phyloP scores from a whole-genome alignment of 2,797 vertebrate species.

The Emydoidea blandingii region DNA sequence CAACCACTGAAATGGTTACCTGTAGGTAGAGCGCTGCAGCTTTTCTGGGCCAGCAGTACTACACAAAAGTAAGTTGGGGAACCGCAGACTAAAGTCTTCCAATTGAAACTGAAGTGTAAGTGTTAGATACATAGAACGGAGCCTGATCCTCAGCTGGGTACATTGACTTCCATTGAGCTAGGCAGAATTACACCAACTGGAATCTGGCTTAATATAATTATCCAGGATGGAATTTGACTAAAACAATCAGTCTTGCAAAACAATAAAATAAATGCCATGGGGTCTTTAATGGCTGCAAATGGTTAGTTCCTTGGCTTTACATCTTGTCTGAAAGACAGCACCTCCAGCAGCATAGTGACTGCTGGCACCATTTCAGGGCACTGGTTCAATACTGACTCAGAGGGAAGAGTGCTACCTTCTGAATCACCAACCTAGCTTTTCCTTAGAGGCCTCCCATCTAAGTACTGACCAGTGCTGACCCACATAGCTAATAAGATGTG shows the following conservation, averaged over 20 bases:
- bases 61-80: neutral
- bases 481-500: neutral
- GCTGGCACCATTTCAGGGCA: neutral
- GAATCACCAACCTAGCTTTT: neutral
- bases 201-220: neutral
- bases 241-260: slow-evolving; percentile 7
- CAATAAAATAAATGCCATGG: neutral
- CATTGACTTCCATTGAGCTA: slow-evolving; percentile 12
- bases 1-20: neutral
- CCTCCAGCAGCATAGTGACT: neutral
- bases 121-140: neutral
- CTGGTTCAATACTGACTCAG: neutral
- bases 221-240: neutral
- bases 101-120: neutral
- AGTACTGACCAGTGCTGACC: neutral
- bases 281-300: neutral
- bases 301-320: neutral
- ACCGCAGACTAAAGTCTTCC: neutral
- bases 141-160: neutral
- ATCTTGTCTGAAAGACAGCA: neutral
- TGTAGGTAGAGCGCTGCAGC: neutral
- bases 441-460: neutral
- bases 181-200: neutral
- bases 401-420: neutral
- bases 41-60: neutral